Base-by-base conservation (phyloP, 2,113 vertebrate species). In the Phylloscopus trochiloides region DNA sequence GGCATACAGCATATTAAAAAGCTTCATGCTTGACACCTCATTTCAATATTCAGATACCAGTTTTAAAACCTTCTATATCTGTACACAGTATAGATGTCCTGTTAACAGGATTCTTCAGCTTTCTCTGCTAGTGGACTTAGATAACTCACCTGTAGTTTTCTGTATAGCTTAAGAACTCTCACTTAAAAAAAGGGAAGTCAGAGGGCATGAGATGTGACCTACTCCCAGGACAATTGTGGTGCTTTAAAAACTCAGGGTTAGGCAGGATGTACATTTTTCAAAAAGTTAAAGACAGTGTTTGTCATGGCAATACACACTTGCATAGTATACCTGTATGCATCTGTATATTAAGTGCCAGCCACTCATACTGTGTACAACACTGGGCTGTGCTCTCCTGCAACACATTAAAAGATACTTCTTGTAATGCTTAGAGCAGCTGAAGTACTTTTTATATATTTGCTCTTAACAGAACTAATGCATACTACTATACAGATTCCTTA, bases 381-480 rank as follows among this genome's bases (percentile, higher is more conserved):
- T 82, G 88, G 95, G 97, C 97, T 85, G 94, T 96, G 97, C 96
- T 96, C 98, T 92, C 90, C 97, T 72, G 95, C 91, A 97, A 97
- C 97, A 97, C 98, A 96, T 96, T 97, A 97, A 98, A 98, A 95
- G 97, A 98, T 71, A 96, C 95, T 92, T 96, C 97, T 97, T 70
- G 54, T 96, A 97, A 98, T 74, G 98, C 98, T 98, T 98, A 97
- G 95, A 96, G 97, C 95, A 96, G 97, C 94, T 94, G 97, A 98
- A 98, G 98, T 98, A 98, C 98, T 98, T 98, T 97, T 97, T 95
- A 88, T 94, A 95, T 90, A 96, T 96, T 97, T 98, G 98, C 98
- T 98, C 98, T 98, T 98, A 98, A 98, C 98, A 98, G 98, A 98
- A 98, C 98, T 96, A 98, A 98, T 98, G 97, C 98, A 99, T 98